Evolutionary conservation across 2,888 invertebrate species (phyloP).

Genomic region (Spisula subtruncata): DNA sequence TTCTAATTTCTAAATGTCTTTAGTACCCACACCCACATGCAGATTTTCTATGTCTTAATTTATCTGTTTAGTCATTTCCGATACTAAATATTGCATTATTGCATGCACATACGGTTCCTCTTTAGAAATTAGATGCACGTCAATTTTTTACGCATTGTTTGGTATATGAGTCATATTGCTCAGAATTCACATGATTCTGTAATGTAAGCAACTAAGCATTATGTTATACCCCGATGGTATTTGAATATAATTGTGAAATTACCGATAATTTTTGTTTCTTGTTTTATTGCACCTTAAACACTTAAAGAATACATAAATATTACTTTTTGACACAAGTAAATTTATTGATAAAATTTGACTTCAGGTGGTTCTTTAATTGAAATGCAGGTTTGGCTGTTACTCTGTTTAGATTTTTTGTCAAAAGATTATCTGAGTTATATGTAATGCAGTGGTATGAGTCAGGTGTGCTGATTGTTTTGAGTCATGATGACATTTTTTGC

Average conservation of each 20-base stretch:
- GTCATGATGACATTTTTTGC: neutral
- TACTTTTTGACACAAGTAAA: too few species aligned
- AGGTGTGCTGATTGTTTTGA: neutral
- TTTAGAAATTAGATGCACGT: neutral
- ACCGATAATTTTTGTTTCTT: neutral
- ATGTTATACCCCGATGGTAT: neutral
- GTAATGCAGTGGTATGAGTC: neutral
- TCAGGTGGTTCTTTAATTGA: too few species aligned
- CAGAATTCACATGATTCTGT: neutral
- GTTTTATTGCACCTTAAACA: too few species aligned
- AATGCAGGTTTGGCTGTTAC: neutral
- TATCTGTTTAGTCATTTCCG: slow-evolving; percentile 13
- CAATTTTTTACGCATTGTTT: neutral
- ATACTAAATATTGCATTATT: neutral
- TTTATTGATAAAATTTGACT: too few species aligned
- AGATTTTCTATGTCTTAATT: neutral
- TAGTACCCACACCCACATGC: neutral
- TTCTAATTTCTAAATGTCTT: neutral
- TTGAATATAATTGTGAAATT: slow-evolving; percentile 11
- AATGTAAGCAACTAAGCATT: neutral
- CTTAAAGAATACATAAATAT: too few species aligned
- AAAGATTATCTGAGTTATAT: neutral
- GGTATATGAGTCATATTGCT: neutral
- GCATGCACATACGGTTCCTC: neutral
- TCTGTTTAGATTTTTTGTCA: neutral